These are phyloP conservation scores for Prionace glauca DNA, from an alignment of 2,797 vertebrate genomes.

Conservation along the genomic window DNA sequence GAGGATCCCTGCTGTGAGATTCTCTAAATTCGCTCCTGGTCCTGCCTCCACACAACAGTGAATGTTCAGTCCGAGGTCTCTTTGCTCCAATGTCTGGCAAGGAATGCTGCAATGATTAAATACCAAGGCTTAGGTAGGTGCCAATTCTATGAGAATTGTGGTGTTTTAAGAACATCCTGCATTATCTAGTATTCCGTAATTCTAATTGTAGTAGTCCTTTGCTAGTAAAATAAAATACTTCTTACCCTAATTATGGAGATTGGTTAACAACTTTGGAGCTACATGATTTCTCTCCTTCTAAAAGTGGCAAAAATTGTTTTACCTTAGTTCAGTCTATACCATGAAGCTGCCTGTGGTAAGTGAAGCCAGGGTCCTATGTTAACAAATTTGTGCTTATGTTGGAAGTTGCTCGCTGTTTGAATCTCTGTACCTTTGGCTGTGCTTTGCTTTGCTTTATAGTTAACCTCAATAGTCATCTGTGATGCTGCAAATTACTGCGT, in stretches of 20 bases:
- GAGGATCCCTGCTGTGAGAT: background rate
- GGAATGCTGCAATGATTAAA: background rate
- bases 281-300: background rate
- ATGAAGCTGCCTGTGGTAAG: background rate
- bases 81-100: background rate
- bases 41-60: background rate
- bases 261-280: background rate
- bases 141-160: background rate
- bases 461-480: background rate
- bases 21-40: background rate
- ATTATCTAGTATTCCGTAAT: background rate
- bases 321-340: background rate
- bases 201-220: background rate
- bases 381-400: background rate
- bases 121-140: background rate
- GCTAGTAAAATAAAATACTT: background rate
- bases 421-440: background rate
- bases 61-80: background rate
- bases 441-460: too few relatives aligned
- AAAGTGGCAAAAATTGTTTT: background rate
- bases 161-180: background rate
- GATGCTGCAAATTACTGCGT: background rate
- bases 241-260: background rate
- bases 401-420: background rate
- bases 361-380: background rate